Base-by-base conservation (phyloP, 2,797 vertebrate species). In the Enoplosus armatus region DNA sequence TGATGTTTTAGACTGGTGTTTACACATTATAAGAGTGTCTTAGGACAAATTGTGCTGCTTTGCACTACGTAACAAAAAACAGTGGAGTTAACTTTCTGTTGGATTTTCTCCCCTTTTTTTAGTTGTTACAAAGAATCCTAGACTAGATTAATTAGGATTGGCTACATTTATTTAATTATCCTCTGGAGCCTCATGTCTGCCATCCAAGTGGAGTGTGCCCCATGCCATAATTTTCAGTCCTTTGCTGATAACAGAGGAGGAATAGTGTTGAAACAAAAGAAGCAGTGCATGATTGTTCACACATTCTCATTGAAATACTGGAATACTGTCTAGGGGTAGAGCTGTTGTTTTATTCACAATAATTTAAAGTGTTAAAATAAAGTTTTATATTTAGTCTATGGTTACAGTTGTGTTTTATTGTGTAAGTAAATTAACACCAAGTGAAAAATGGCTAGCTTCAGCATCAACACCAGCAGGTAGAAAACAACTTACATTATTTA, bases 121-220 rank as follows among this genome's bases (percentile, higher is more conserved):
- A 69, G 63, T 74, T 72, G 50, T 66, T 60, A 55, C 77, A 71
- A 83, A 85, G 53, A 86, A 77, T 50, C 35, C 45, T 66, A 29
- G 9, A 73, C 51, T 69, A 90, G 68, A 86, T 90, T 89, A 86
- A 88, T 92, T 92, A 86, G 77, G 65, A 86, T 91, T 72, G 71
- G 69, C 56, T 73, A 50, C 55, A 87, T 72, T 45, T 65, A 66
- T 91, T 92, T 82, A 91, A 90, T 86, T 88, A 83, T 82, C 62
- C 43, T 72, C 39, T 72, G 33, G n/a, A 85, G 72, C 51, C 45
- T 88, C 59, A 72, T 76, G 75, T 77, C 58, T 39, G 37, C 43
- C 55, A 39, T 47, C 26, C 43, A 51, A 67, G 37, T 68, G 61
- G 31, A 74, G 58, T 61, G 8, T 11, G 2, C 22, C 20, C 51